phyloP scores from a whole-genome alignment of 2,113 vertebrate species.

The Clarias gariepinus region DNA sequence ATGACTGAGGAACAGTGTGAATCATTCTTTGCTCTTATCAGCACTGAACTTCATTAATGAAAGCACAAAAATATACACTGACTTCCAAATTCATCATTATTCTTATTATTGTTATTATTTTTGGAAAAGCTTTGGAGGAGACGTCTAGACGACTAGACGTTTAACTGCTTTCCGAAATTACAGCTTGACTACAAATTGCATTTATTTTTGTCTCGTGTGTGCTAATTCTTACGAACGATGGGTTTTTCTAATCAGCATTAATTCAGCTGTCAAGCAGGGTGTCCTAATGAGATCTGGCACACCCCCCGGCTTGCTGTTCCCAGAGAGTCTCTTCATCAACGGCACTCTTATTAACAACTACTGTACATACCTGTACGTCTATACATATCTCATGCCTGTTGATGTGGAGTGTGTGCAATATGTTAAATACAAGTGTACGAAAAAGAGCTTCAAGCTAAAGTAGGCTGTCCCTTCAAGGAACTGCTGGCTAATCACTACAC shows the following conservation, averaged over 20 bases:
- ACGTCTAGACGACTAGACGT: neutral
- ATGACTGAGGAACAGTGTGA: no score
- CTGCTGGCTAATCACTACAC: constrained; percentile 3
- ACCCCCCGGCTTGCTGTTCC: constrained; percentile 22
- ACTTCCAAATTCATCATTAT: no score
- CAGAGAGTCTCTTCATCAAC: constrained; percentile 19
- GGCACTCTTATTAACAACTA: neutral
- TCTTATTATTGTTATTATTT: no score
- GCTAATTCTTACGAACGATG: constrained; percentile 19
- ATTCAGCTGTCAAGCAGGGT: constrained; percentile 52
- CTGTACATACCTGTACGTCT: neutral
- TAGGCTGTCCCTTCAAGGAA: neutral
- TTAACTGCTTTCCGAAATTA: neutral
- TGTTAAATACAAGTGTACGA: neutral
- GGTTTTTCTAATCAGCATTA: constrained; percentile 50
- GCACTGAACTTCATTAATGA: no score
- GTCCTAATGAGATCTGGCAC: constrained; percentile 46
- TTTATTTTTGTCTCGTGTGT: no score
- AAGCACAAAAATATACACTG: no score
- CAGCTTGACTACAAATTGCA: no score
- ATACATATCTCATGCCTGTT: neutral
- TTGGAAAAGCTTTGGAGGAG: neutral
- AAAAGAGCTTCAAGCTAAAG: neutral
- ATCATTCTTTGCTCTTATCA: no score
- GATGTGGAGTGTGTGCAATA: neutral